These are phyloP conservation scores for Cyanocitta stelleri DNA, from an alignment of 2,113 vertebrate species.

Conservation along the genomic window DNA sequence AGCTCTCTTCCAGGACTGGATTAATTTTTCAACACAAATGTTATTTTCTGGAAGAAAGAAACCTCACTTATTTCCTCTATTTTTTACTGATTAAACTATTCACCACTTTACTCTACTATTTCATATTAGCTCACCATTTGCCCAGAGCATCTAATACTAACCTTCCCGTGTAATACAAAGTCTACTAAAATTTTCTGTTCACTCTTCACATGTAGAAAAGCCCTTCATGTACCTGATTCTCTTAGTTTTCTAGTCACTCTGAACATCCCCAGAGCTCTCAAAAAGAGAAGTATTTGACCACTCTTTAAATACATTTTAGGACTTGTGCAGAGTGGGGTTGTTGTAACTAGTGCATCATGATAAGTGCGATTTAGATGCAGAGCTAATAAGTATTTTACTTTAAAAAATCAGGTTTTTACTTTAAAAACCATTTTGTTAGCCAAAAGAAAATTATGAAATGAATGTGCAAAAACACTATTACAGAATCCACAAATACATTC, in stretches of 20 bases:
- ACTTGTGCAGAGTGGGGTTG: neutral
- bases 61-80: neutral
- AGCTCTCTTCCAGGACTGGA: neutral
- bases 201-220: neutral
- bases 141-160: neutral
- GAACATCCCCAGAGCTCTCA: neutral
- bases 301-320: neutral
- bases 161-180: neutral
- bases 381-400: neutral
- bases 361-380: neutral
- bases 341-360: neutral
- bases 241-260: neutral
- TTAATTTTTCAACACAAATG: slow-evolving; percentile 1
- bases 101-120: neutral
- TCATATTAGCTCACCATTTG: neutral
- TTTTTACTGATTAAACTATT: neutral
- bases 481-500: neutral
- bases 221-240: neutral
- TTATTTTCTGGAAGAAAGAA: neutral
- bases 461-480: neutral
- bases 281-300: neutral
- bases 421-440: neutral
- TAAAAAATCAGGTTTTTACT: neutral
- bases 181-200: neutral
- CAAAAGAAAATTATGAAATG: neutral